Evolutionary conservation across 2,888 invertebrate genomes (phyloP).

Genomic region (Andrena flavipes): DNA sequence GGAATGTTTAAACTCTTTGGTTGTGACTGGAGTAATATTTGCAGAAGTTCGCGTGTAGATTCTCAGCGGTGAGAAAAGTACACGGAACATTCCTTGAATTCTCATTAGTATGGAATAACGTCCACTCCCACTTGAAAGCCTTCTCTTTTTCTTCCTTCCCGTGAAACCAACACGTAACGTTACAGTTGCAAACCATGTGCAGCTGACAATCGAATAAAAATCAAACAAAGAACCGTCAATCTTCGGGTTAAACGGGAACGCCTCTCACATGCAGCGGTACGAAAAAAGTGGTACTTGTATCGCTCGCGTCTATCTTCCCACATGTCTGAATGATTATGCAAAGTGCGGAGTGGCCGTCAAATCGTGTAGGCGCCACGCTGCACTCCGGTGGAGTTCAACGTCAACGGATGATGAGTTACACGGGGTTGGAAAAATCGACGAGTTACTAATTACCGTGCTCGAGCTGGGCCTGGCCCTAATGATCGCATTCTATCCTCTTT

Average conservation of each 20-base stretch:
- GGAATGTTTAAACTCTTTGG: no score
- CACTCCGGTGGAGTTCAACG: conserved; percentile 47
- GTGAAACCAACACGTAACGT: background rate
- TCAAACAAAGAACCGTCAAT: conserved; percentile 7
- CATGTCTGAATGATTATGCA: conserved; percentile 63
- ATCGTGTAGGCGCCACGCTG: conserved; percentile 50
- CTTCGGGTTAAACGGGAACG: conserved; percentile 4
- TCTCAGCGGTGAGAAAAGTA: no score
- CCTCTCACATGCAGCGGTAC: conserved; percentile 2
- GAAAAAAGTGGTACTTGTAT: conserved; percentile 44
- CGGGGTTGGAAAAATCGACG: conserved; percentile 39
- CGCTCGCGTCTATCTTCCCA: conserved; percentile 55
- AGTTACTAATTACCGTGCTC: conserved; percentile 42
- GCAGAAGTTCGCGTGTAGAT: no score
- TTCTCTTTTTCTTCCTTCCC: background rate
- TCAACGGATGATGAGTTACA: conserved; percentile 49
- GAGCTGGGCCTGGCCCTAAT: conserved; percentile 7
- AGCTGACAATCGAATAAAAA: conserved; percentile 23
- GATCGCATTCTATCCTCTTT: conserved; percentile 15
- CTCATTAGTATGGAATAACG: background rate
- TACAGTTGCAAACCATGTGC: background rate
- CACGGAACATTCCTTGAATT: background rate
- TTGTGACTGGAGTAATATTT: no score
- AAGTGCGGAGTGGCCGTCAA: conserved; percentile 57
- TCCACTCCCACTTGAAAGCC: no score